Evolutionary conservation across 2,888 invertebrate species (phyloP).

Genomic region (Stenoptilia bipunctidactyla): DNA sequence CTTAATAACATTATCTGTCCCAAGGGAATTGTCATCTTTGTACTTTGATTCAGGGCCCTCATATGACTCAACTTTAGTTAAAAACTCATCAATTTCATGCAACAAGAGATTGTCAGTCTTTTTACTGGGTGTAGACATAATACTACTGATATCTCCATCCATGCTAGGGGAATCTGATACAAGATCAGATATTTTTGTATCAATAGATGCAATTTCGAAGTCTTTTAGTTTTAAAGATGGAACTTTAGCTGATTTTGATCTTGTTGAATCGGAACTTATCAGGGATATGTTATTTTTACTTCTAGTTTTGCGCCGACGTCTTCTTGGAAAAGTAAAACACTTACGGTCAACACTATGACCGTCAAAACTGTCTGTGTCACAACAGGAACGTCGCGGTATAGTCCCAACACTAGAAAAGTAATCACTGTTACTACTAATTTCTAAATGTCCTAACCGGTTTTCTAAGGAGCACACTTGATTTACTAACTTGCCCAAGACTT

Average conservation of each 20-base stretch:
- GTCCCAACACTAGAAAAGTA: slow-evolving; percentile 30
- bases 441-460: slow-evolving; percentile 58
- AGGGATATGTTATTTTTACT: slow-evolving; percentile 30
- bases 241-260: slow-evolving; percentile 20
- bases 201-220: slow-evolving; percentile 4
- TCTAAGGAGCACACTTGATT: slow-evolving; percentile 75
- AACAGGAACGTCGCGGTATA: slow-evolving; percentile 25
- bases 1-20: slow-evolving; percentile 48
- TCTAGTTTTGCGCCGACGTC: slow-evolving; percentile 39
- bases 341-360: slow-evolving; percentile 41
- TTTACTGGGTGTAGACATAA: slow-evolving; percentile 55
- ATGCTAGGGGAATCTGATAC: slow-evolving; percentile 44
- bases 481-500: slow-evolving; percentile 67
- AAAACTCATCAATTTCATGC: slow-evolving; percentile 61
- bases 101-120: slow-evolving; percentile 54
- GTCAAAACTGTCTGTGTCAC: slow-evolving; percentile 43
- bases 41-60: slow-evolving; percentile 45
- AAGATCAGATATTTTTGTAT: slow-evolving; percentile 14
- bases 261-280: slow-evolving; percentile 37
- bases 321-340: slow-evolving; percentile 51
- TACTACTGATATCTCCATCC: slow-evolving; percentile 62
- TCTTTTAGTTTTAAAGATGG: slow-evolving; percentile 29
- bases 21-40: slow-evolving; percentile 26
- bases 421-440: slow-evolving; percentile 33
- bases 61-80: slow-evolving; percentile 55